Evolutionary conservation across 2,113 vertebrate genomes (phyloP), one percentile per base, ranked within the genome.

Genomic region (Hyaena hyaena): DNA sequence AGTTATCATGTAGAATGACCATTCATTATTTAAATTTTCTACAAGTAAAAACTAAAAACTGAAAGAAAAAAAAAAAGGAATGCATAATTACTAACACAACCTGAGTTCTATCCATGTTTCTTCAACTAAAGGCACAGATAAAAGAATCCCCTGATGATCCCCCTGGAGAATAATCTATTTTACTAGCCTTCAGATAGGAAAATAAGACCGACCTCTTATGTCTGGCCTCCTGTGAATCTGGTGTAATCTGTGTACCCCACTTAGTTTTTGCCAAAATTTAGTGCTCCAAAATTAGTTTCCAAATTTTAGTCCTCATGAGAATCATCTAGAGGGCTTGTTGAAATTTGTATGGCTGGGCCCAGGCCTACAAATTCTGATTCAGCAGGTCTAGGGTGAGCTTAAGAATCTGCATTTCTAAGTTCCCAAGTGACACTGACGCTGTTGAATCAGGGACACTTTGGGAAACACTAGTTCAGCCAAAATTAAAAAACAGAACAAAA

Each of bases 401-500:
- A 43, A 48, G 61, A 77, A 69, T 15, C 2, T 90, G 31, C 50
- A 69, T 91, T 69, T 91, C 48, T 61, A 86, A 55, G 77, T 55
- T 74, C 14, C 9, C 55, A 79, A 63, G 55, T 61, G 50, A 79
- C 43, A 26, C 33, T 77, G 19, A 79, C 35, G 28, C 58, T 84
- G 48, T 21, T 66, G 58, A 33, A 53, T 2, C 2, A 21, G 43
- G 31, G 43, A 63, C 10, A 68, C 26, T 89, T 24, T 79, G 79
- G 89, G 31, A 85, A 73, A 71, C 79, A 93, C 33, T 61, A 61
- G 28, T 61, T 10, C 66, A 90, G 48, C 1, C 58, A 80, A 82
- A 95, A 94, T 58, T 39, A 58, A 74, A 55, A 95, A 55, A n/a
- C 15, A 66, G 39, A 93, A 88, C 43, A 66, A 80, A 82, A 58